Evolutionary conservation across 2,888 invertebrate species (phyloP).

Genomic region (Lycaena phlaeas): DNA sequence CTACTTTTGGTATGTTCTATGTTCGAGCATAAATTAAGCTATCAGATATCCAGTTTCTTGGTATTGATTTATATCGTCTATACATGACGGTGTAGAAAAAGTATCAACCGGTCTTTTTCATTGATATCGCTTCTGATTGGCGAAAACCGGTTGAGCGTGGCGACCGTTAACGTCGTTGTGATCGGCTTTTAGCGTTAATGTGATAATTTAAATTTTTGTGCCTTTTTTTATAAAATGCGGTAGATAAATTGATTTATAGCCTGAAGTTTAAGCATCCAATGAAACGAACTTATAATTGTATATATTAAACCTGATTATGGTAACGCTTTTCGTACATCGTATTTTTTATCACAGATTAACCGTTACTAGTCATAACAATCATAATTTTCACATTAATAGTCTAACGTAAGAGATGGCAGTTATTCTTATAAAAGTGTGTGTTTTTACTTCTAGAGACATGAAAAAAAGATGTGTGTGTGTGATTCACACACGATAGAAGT

Average conservation of each 20-base stretch:
- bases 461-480: too few relatives aligned
- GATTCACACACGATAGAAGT: too few relatives aligned
- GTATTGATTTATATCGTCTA: slow-evolving; percentile 6
- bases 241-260: background rate
- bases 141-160: slow-evolving; percentile 33
- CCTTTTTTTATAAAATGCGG: background rate
- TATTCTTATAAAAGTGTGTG: too few relatives aligned
- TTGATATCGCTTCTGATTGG: slow-evolving; percentile 20
- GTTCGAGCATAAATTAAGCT: slow-evolving; percentile 3
- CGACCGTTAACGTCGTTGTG: slow-evolving; percentile 51
- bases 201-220: slow-evolving; percentile 28
- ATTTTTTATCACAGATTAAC: too few relatives aligned
- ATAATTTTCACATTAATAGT: too few relatives aligned
- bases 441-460: too few relatives aligned
- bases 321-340: too few relatives aligned
- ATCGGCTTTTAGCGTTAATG: slow-evolving; percentile 32
- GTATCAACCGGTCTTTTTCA: slow-evolving; percentile 19
- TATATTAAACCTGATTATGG: too few relatives aligned
- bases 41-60: slow-evolving; percentile 7
- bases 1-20: too few relatives aligned
- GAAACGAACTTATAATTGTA: too few relatives aligned
- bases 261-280: slow-evolving; percentile 26
- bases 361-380: too few relatives aligned
- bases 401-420: too few relatives aligned
- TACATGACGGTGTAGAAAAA: background rate